Evolutionary conservation across 2,113 vertebrate genomes (phyloP).

Genomic region (Marcusenius ussheri): DNA sequence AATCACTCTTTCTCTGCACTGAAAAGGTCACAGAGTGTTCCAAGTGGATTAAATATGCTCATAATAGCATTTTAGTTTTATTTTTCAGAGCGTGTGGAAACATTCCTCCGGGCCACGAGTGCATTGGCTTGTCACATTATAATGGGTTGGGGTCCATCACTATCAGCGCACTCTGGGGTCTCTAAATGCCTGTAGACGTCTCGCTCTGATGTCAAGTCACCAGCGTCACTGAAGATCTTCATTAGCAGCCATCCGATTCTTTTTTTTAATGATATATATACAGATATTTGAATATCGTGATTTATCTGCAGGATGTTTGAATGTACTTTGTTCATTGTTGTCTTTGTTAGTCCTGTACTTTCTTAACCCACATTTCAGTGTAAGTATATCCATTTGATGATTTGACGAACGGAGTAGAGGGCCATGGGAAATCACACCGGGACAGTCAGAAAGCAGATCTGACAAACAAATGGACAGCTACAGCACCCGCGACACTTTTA

Average conservation of each 20-base stretch:
- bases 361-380: not conserved
- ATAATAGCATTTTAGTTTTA: not conserved
- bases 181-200: not conserved
- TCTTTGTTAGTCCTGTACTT: not conserved
- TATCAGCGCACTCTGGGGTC: not conserved
- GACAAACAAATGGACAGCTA: conserved; percentile 5
- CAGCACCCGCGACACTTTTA: not conserved
- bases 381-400: not conserved
- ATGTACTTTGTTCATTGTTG: not conserved
- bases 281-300: not conserved
- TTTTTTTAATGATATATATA: not conserved
- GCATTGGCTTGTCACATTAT: not conserved
- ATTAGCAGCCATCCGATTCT: not conserved
- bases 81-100: conserved; percentile 4
- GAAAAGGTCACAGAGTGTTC: not conserved
- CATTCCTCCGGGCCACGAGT: not conserved
- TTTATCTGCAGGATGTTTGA: not conserved
- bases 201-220: not conserved
- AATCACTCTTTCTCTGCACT: not conserved
- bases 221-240: not conserved
- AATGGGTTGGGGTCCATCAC: not conserved
- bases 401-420: not conserved
- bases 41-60: not conserved
- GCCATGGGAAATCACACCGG: not conserved
- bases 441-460: not conserved